Evolutionary conservation across 2,888 invertebrate species (phyloP).

Genomic region (Noctua janthe): DNA sequence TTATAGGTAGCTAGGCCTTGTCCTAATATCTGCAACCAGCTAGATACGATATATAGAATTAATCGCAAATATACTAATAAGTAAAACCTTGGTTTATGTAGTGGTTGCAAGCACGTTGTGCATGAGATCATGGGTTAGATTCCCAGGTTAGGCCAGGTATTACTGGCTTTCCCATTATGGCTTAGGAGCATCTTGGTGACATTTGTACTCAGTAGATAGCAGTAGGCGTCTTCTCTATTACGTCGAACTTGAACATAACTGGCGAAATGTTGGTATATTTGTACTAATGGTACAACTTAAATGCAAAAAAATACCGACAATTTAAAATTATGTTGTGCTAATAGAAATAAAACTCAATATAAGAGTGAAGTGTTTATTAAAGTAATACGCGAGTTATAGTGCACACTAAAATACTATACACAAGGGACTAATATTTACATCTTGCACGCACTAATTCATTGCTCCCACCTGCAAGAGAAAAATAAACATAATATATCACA

Average conservation of each 20-base stretch:
- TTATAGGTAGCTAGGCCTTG: neutral
- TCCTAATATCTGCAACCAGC: neutral
- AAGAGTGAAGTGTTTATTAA: slow-evolving; percentile 78
- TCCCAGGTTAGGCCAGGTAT: neutral
- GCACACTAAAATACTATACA: slow-evolving; percentile 83
- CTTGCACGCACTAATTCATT: slow-evolving; percentile 73
- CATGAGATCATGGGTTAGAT: neutral
- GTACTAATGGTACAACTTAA: neutral
- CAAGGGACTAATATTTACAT: slow-evolving; percentile 85
- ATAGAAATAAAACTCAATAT: slow-evolving; percentile 32
- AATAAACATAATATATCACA: slow-evolving; percentile 84
- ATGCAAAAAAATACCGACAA: neutral
- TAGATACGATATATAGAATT: too few relatives aligned
- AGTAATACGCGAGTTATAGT: slow-evolving; percentile 80
- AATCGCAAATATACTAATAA: neutral
- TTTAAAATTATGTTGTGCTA: neutral
- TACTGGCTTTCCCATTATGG: neutral
- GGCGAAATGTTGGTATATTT: neutral
- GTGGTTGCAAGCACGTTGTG: neutral
- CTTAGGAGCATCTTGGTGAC: neutral
- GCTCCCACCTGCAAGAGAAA: slow-evolving; percentile 86
- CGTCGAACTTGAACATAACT: neutral
- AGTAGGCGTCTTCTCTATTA: neutral
- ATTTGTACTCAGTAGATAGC: neutral
- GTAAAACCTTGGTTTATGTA: neutral